A percentile compares a stretch with the other conserved stretches of the same genome.
Evolutionary conservation across 2,797 vertebrate species (phyloP).

Genomic region (Caiman crocodilus): DNA sequence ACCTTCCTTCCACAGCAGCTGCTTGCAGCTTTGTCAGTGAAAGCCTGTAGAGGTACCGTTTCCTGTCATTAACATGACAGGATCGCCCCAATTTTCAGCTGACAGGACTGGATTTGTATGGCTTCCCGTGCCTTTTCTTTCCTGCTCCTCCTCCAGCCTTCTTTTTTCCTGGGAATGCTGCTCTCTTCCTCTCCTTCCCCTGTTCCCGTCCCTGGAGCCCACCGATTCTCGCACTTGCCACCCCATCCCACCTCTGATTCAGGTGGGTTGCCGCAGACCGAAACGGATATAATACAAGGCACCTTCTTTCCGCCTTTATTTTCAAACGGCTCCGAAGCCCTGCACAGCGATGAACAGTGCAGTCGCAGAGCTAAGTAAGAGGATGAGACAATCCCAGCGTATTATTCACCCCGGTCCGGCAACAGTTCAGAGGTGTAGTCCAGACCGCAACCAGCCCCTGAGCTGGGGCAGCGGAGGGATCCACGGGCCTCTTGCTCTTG

Average conservation of each 20-base stretch:
- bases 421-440: background rate
- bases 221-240: slow-evolving; percentile 20
- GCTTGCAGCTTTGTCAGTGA: slow-evolving; percentile 73
- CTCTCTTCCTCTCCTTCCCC: slow-evolving; percentile 36
- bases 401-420: background rate
- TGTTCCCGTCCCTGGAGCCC: slow-evolving; percentile 36
- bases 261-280: background rate
- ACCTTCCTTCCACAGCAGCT: slow-evolving; percentile 79
- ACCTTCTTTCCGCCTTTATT: background rate
- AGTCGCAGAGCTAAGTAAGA: background rate
- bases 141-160: slow-evolving; percentile 55
- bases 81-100: slow-evolving; percentile 67
- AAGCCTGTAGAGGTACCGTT: slow-evolving; percentile 73
- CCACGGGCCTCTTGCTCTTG: no score
- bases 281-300: slow-evolving; percentile 8
- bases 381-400: background rate
- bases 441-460: background rate
- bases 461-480: accelerated
- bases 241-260: slow-evolving; percentile 17
- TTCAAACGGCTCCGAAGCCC: slow-evolving; percentile 1
- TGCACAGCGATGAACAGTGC: background rate
- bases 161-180: slow-evolving; percentile 33
- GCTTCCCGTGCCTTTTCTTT: slow-evolving; percentile 46
- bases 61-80: slow-evolving; percentile 62
- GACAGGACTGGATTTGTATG: slow-evolving; percentile 73